Conservation (phyloP, 92 coral and sea anemone genomes). For the Metridium senile region DNA sequence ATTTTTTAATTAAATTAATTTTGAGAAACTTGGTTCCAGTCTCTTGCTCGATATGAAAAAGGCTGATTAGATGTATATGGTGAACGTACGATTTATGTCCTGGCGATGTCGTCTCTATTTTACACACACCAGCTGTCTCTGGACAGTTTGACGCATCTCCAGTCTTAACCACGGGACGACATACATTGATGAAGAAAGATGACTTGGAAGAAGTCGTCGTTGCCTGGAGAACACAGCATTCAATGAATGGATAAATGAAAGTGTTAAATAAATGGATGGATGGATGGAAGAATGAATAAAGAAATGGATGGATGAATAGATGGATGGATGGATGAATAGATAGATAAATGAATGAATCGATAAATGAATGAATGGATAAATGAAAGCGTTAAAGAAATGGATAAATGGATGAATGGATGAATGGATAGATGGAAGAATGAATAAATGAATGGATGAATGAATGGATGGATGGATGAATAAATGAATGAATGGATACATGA, state of each 20-base stretch:
- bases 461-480: not conserved
- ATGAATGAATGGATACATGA: not conserved
- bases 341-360: not conserved
- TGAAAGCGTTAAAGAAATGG: no score
- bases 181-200: slow-evolving; percentile 77
- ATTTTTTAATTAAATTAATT: no score
- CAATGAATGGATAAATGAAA: not conserved
- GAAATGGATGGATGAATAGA: not conserved
- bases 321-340: not conserved
- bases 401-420: not conserved
- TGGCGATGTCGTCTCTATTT: slow-evolving; percentile 25
- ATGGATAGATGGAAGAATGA: not conserved
- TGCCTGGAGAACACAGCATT: not conserved
- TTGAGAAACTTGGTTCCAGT: no score
- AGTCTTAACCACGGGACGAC: slow-evolving; percentile 61
- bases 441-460: not conserved
- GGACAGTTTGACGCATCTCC: slow-evolving; percentile 58
- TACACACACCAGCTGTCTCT: slow-evolving; percentile 83
- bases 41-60: no score
- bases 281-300: not conserved
- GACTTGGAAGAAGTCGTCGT: slow-evolving; percentile 8
- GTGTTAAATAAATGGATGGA: not conserved
- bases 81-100: slow-evolving; percentile 32
- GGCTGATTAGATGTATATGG: not conserved
- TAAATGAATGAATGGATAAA: not conserved